Evolutionary conservation across 1,140 invertebrate species (phyloP).

Genomic region (Adelges cooleyi): DNA sequence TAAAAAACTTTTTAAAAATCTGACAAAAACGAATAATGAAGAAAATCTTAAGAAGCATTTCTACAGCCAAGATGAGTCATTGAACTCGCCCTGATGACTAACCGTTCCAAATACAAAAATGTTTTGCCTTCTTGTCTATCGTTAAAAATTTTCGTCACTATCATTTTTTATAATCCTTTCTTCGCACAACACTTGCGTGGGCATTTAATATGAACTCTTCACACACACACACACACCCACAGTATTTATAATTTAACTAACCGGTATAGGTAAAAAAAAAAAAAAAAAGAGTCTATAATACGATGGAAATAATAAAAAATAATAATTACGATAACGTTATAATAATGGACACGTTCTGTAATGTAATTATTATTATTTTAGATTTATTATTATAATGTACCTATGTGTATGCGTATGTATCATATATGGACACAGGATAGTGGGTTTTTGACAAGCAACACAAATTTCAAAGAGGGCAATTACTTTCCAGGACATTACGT

Average conservation of each 20-base stretch:
- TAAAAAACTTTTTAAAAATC: no score
- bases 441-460: not conserved
- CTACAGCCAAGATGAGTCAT: constrained; percentile 9
- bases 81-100: not conserved
- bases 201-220: not conserved
- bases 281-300: not conserved
- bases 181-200: not conserved
- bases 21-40: no score
- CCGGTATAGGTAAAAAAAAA: not conserved
- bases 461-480: no score
- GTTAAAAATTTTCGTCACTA: not conserved
- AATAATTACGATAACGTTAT: not conserved
- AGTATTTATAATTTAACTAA: not conserved
- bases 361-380: not conserved
- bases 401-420: not conserved
- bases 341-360: not conserved
- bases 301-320: not conserved
- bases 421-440: not conserved
- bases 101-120: not conserved
- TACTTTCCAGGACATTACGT: no score
- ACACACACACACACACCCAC: not conserved
- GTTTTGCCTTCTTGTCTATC: not conserved
- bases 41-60: no score
- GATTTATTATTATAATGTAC: not conserved
- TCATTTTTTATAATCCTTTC: not conserved